A percentile compares a stretch with the other conserved stretches of the same genome.
Conservation (phyloP, 1,140 invertebrate genomes). For the Gerris buenoi region DNA sequence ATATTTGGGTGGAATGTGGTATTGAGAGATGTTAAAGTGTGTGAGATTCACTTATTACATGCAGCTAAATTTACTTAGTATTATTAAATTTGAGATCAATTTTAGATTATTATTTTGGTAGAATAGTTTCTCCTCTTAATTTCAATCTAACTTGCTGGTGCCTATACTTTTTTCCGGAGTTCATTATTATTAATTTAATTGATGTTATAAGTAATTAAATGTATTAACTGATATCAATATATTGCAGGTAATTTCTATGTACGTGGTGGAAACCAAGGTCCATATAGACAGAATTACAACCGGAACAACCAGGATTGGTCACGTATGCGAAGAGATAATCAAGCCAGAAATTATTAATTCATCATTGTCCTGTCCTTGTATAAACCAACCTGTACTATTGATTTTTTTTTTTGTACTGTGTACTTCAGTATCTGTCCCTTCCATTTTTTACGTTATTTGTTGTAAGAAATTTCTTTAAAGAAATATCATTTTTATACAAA, state of each 20-base stretch:
- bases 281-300: constrained; percentile 38
- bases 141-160: neutral
- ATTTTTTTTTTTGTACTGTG: no score
- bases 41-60: no score
- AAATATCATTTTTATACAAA: no score
- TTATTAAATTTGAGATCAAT: neutral
- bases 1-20: no score
- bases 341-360: constrained; percentile 27
- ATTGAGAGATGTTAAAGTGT: no score
- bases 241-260: constrained; percentile 37
- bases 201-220: neutral
- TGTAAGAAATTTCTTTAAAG: no score
- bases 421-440: no score
- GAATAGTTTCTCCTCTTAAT: neutral
- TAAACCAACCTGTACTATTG: no score
- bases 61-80: constrained; percentile 6
- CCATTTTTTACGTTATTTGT: no score
- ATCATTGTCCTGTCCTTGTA: no score
- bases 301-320: constrained; percentile 37
- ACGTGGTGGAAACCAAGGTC: constrained; percentile 35
- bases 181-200: neutral
- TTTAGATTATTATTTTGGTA: neutral
- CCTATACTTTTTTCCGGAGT: neutral
- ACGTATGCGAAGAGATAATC: constrained; percentile 32
- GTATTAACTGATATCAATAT: neutral